Percentiles rank a stretch among this genome's conserved stretches.
phyloP scores from a whole-genome alignment of 1,140 invertebrate species.

The Pseudomyrmex dendroicus region DNA sequence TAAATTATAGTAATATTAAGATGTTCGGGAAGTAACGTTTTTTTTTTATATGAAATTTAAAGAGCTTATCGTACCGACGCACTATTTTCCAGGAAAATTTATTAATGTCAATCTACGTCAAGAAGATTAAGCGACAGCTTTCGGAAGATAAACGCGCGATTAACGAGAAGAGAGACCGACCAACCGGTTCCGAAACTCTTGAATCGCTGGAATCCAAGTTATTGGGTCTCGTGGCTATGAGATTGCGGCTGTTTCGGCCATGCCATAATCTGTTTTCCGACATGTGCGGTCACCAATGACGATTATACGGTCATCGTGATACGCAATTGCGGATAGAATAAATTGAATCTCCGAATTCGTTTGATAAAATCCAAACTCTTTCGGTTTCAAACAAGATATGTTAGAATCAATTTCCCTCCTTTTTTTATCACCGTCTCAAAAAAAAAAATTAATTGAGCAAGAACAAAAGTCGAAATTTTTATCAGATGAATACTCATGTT shows the following conservation, averaged over 20 bases:
- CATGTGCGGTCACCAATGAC: neutral
- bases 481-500: neutral
- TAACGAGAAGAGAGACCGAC: neutral
- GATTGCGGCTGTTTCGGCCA: constrained; percentile 27
- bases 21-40: no score
- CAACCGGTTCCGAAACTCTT: no score
- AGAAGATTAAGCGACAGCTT: neutral
- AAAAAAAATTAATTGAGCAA: no score
- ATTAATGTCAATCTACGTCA: neutral
- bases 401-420: no score
- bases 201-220: constrained; percentile 20
- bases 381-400: no score
- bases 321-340: constrained; percentile 11
- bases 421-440: no score
- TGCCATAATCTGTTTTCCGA: constrained; percentile 34
- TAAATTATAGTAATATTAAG: no score
- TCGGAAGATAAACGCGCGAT: neutral
- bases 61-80: no score
- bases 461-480: neutral
- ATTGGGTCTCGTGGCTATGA: constrained; percentile 7
- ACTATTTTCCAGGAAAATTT: neutral
- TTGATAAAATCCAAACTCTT: no score
- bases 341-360: neutral
- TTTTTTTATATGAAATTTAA: no score
- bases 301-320: constrained; percentile 16